Evolutionary conservation across 2,113 vertebrate species (phyloP), one percentile per base, ranked within the genome.

Genomic region (Pteruthius melanotis): DNA sequence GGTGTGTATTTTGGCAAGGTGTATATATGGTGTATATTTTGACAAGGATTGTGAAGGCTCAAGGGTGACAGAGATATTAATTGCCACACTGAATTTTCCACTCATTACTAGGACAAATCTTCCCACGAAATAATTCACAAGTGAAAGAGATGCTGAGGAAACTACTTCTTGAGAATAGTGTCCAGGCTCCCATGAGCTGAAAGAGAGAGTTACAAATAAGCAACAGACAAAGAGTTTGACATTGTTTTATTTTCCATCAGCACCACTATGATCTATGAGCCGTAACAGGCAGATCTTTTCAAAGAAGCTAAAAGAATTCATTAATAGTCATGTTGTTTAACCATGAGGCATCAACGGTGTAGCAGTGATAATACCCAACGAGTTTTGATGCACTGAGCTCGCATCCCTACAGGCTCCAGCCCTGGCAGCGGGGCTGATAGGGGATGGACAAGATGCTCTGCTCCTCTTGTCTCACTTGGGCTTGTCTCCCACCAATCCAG

Each of bases 251-350:
- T 93, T 95, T 85, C 86, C 80, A 33, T 63, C 64, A 78, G 88
- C 6, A 20, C 56, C 50, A 18, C 86, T 72, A 26, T 69, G 86
- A 81, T 88, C 90, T 53, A 33, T 69, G 93, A 95, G 83, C 86
- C 23, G 3, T 61, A 83, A 52, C 81, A 53, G 65, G 64, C 65
- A 87, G 76, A 78, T 82, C 75, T 71, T 87, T 85, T 59, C 66
- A 47, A 92, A 94, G 85, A 75, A 69, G 63, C 76, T 84, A 15
- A 68, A 89, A 92, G 77, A 93, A 64, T 64, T 80, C 70, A 75
- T 95, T 64, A 83, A 93, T 94, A 96, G 91, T 89, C 49, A 93
- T 94, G 74, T 17, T 56, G 72, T 65, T 93, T 80, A 95, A 90
- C 89, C 76, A 75, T 20, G 53, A 96, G 85, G 90, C 87, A 57